These are phyloP conservation scores for Agriotes lineatus DNA, from an alignment of 2,888 invertebrate genomes.

Conservation along the genomic window DNA sequence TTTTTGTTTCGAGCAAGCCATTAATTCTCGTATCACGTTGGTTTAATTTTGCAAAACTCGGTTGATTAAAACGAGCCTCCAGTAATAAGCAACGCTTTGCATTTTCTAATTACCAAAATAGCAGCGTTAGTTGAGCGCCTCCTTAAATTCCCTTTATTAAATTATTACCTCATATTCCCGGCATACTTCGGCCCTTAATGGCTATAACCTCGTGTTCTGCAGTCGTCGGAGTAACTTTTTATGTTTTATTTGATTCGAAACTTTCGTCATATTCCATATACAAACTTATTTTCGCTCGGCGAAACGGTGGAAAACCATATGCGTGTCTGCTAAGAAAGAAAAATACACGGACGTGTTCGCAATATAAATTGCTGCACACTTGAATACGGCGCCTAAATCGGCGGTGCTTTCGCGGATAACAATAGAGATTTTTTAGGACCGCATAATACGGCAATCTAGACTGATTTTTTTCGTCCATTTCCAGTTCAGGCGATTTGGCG, in stretches of 20 bases:
- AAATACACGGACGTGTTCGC: conserved; percentile 29
- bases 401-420: conserved; percentile 22
- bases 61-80: too few species aligned
- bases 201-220: too few species aligned
- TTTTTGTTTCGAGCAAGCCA: too few species aligned
- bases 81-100: too few species aligned
- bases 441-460: conserved; percentile 20
- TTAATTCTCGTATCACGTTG: too few species aligned
- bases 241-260: background rate
- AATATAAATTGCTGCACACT: conserved; percentile 29
- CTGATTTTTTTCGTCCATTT: conserved; percentile 14
- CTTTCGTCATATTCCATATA: background rate
- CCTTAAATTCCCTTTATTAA: too few species aligned
- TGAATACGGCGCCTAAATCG: conserved; percentile 29
- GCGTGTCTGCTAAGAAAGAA: conserved; percentile 32
- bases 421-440: conserved; percentile 26
- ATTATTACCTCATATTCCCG: too few species aligned
- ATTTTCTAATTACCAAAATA: too few species aligned
- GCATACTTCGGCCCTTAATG: too few species aligned
- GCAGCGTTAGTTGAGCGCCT: too few species aligned
- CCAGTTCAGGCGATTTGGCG: conserved; percentile 7
- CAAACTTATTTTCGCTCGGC: conserved; percentile 8
- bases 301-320: conserved; percentile 20
- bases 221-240: background rate
- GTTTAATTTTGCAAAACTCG: too few species aligned